These are phyloP conservation scores for Perizoma flavofasciatum DNA, from an alignment of 2,888 invertebrate species.

Conservation along the genomic window DNA sequence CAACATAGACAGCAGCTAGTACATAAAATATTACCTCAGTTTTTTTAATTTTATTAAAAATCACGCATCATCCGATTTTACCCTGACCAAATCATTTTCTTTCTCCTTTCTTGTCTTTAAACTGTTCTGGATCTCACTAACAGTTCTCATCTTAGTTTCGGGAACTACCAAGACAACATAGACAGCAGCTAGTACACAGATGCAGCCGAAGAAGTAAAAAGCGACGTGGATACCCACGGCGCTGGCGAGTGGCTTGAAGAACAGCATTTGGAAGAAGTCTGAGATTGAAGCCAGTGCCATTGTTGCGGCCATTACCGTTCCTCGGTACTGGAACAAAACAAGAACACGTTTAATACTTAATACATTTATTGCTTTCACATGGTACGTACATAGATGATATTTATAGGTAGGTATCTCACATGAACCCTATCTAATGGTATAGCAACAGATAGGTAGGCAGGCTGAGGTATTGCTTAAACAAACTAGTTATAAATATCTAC, in stretches of 20 bases:
- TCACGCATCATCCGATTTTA: slow-evolving; percentile 21
- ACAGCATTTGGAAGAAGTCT: slow-evolving; percentile 55
- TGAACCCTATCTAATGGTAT: no score
- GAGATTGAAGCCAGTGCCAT: slow-evolving; percentile 54
- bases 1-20: slow-evolving; percentile 51
- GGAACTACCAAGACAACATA: slow-evolving; percentile 60
- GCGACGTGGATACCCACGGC: slow-evolving; percentile 58
- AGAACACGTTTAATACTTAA: background rate
- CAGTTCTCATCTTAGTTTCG: slow-evolving; percentile 59
- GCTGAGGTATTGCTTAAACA: no score
- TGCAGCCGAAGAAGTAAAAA: slow-evolving; percentile 61
- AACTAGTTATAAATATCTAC: no score
- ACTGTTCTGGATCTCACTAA: slow-evolving; percentile 63
- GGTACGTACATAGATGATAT: no score
- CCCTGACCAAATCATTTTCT: slow-evolving; percentile 30
- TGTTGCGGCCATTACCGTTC: slow-evolving; percentile 63
- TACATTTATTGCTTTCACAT: no score
- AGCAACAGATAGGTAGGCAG: no score
- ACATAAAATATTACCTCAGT: slow-evolving; percentile 42
- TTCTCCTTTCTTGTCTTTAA: slow-evolving; percentile 64
- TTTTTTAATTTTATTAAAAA: background rate
- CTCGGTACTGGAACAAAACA: slow-evolving; percentile 65
- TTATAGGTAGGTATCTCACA: no score
- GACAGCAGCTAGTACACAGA: slow-evolving; percentile 55
- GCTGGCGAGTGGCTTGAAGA: slow-evolving; percentile 65